Evolutionary conservation across 2,888 invertebrate species (phyloP), one percentile per base, ranked within the genome.

Genomic region (Amphipyra tragopoginis): DNA sequence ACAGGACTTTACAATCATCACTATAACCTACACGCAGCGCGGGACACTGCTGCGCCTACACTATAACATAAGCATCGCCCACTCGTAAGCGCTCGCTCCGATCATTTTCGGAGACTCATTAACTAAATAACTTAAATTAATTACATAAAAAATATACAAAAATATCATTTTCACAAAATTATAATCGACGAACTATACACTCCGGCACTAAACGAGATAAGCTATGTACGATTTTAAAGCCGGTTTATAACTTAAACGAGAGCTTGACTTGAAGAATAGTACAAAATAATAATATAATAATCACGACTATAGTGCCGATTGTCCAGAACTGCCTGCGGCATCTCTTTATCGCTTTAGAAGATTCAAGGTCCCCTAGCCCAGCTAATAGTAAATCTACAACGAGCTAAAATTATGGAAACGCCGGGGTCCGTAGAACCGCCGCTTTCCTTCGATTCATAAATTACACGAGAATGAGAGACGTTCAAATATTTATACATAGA

Each of bases 331-430:
- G 94, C 92, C 91, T 89, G 93, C 88, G 93, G 91, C 93, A 89
- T 90, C 84, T 85, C 87, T 86, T 84, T 88, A 85, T 90, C 89
- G 86, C 88, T 90, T 87, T 83, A 84, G 87, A 91, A 93, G 92
- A 93, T 93, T 92, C 93, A 93, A 94, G 94, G 95, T 94, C 94
- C 94, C 95, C 95, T 93, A 93, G 94, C 93, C 95, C 94, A 94
- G 94, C 94, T 94, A 94, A 94, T 88, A 90, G 90, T 93, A 87
- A 91, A 92, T 91, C 93, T 94, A 94, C 92, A 90, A 92, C 92
- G 93, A 93, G 92, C 94, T 93, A 93, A 89, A 83, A 91, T 87
- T 89, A 90, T 87, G 90, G 91, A 91, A 90, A 90, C 90, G 87
- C 88, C 81, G 86, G 86, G 87, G 83, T 81, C 81, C 84, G 78